Evolutionary conservation across 1,140 invertebrate species (phyloP).

Genomic region (Drosophila funebris): DNA sequence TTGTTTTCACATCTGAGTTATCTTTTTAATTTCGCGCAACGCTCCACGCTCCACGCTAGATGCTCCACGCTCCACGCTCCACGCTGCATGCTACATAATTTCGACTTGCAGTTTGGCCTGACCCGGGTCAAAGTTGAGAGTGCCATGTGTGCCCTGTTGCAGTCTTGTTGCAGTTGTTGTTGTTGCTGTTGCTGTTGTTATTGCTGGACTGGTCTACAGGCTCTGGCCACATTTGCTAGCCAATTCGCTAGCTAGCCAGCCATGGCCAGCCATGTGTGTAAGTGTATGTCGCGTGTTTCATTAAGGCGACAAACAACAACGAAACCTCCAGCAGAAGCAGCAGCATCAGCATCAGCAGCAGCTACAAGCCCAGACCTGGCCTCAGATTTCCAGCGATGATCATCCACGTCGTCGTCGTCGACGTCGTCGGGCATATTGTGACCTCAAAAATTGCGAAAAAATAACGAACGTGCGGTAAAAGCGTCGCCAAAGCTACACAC

Average conservation of each 20-base stretch:
- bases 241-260: too few relatives aligned
- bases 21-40: conserved; percentile 69
- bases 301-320: conserved; percentile 80
- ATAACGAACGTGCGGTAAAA: conserved; percentile 83
- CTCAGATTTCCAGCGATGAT: conserved; percentile 8
- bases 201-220: conserved; percentile 31
- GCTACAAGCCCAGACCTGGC: conserved; percentile 42
- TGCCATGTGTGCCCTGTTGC: conserved; percentile 45
- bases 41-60: conserved; percentile 12
- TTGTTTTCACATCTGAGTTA: conserved; percentile 81
- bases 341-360: conserved; percentile 6
- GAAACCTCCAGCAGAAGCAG: conserved; percentile 37
- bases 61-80: conserved; percentile 13
- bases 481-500: conserved; percentile 75
- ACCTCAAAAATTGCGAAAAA: conserved; percentile 77
- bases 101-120: conserved; percentile 70
- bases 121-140: conserved; percentile 77
- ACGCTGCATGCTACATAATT: conserved; percentile 63
- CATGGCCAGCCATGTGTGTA: conserved; percentile 38
- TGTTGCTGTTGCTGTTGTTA: conserved; percentile 4
- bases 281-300: conserved; percentile 77
- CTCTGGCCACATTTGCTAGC: conserved; percentile 23
- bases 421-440: conserved; percentile 70
- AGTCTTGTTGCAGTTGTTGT: background rate
- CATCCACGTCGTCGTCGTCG: conserved; percentile 46